Conservation (phyloP, 2,888 invertebrate species). For the Tetrapedia diversipes region DNA sequence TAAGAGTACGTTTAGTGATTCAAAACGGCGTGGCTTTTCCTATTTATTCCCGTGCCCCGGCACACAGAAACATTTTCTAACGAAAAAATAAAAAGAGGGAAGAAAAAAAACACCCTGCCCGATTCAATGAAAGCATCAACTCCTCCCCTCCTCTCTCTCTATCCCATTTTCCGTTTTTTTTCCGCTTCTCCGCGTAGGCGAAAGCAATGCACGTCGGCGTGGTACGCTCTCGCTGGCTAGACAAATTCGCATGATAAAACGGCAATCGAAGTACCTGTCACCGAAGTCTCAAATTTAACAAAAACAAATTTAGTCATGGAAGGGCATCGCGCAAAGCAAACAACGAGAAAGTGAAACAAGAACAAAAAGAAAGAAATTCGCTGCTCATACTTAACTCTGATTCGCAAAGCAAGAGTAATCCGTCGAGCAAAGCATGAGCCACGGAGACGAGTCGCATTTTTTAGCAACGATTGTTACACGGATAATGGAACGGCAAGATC, state of each 20-base stretch:
- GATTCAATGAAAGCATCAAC: slow-evolving; percentile 46
- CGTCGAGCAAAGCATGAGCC: background rate
- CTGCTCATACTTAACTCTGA: no score
- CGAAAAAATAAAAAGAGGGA: background rate
- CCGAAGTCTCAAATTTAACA: no score
- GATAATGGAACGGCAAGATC: background rate
- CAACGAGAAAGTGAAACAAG: no score
- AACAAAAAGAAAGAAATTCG: no score
- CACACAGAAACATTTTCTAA: slow-evolving; percentile 27
- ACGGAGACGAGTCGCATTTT: background rate
- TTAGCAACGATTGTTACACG: background rate
- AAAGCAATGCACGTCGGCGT: slow-evolving; percentile 3
- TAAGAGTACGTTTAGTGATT: slow-evolving; percentile 45
- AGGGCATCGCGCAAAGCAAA: no score
- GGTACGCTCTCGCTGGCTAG: no score
- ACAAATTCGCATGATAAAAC: no score
- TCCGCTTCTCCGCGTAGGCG: slow-evolving; percentile 2
- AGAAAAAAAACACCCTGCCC: slow-evolving; percentile 6
- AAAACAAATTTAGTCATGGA: no score
- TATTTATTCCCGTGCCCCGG: slow-evolving; percentile 38
- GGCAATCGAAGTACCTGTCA: no score
- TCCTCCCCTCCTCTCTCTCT: background rate
- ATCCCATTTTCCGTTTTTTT: background rate
- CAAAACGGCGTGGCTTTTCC: slow-evolving; percentile 40
- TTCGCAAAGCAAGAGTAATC: no score